phyloP scores from a whole-genome alignment of 2,888 invertebrate genomes.

The Dyspetes luteomarginatus region DNA sequence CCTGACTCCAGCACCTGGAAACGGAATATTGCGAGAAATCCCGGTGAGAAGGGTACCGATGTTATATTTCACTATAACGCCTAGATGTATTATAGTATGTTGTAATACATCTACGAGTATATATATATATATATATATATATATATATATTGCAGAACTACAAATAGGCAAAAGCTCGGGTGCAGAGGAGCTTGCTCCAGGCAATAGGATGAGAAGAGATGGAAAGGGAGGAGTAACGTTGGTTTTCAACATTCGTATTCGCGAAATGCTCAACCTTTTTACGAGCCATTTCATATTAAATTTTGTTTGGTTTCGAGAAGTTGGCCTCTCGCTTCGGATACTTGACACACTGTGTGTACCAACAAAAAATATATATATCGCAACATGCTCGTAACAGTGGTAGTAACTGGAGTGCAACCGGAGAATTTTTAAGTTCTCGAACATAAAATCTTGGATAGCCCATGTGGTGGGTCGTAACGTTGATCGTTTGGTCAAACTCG shows the following conservation, averaged over 20 bases:
- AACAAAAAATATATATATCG: background rate
- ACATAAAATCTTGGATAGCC: constrained; percentile 20
- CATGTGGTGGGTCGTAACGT: constrained; percentile 6
- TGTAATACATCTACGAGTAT: too few species aligned
- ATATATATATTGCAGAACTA: background rate
- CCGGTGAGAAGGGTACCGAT: constrained; percentile 46
- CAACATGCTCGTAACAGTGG: background rate
- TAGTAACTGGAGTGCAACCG: background rate
- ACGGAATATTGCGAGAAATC: constrained; percentile 49
- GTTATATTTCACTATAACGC: constrained; percentile 55
- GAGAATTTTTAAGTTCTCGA: constrained; percentile 11
- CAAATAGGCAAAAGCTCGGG: background rate
- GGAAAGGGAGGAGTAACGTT: background rate
- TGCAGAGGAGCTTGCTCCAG: background rate
- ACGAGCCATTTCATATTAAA: constrained; percentile 39
- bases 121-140: background rate
- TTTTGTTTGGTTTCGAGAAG: constrained; percentile 20
- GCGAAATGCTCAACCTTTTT: constrained; percentile 45
- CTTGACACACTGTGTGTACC: background rate
- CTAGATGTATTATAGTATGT: constrained; percentile 6
- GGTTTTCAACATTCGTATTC: constrained; percentile 30
- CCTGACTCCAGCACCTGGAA: constrained; percentile 12
- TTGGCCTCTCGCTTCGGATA: background rate
- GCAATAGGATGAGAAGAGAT: background rate
- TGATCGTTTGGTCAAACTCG: constrained; percentile 19